Evolutionary conservation across 2,888 invertebrate species (phyloP).

Genomic region (Anthophora plumipes): DNA sequence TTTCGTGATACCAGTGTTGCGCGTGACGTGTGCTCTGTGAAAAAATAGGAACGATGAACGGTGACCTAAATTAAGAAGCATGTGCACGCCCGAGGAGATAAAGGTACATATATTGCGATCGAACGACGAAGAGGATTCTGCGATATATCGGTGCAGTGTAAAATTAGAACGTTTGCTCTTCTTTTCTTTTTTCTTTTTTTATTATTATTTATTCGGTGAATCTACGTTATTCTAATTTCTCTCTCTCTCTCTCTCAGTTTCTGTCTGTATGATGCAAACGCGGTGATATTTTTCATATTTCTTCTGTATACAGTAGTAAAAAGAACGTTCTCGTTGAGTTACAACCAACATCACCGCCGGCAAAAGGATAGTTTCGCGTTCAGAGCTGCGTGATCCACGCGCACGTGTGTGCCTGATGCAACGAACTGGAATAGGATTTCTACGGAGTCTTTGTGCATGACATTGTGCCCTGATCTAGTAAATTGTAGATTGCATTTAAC

Average conservation of each 20-base stretch:
- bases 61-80: slow-evolving; percentile 69
- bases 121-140: neutral
- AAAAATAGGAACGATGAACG: slow-evolving; percentile 55
- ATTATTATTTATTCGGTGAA: no score
- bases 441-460: slow-evolving; percentile 26
- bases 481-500: slow-evolving; percentile 23
- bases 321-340: no score
- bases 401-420: slow-evolving; percentile 18
- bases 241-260: no score
- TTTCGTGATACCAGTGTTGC: neutral
- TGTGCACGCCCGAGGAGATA: slow-evolving; percentile 85
- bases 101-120: slow-evolving; percentile 83
- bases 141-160: slow-evolving; percentile 4
- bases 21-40: slow-evolving; percentile 29
- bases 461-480: slow-evolving; percentile 18
- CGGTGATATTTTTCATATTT: no score
- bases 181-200: neutral
- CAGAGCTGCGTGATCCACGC: neutral
- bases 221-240: neutral
- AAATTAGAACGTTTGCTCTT: neutral
- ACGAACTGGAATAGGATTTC: slow-evolving; percentile 42
- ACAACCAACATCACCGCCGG: no score
- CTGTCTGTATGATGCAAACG: no score
- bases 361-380: slow-evolving; percentile 19
- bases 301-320: no score